Evolutionary conservation across 2,888 invertebrate species (phyloP).

Genomic region (Pilophorus perplexus): DNA sequence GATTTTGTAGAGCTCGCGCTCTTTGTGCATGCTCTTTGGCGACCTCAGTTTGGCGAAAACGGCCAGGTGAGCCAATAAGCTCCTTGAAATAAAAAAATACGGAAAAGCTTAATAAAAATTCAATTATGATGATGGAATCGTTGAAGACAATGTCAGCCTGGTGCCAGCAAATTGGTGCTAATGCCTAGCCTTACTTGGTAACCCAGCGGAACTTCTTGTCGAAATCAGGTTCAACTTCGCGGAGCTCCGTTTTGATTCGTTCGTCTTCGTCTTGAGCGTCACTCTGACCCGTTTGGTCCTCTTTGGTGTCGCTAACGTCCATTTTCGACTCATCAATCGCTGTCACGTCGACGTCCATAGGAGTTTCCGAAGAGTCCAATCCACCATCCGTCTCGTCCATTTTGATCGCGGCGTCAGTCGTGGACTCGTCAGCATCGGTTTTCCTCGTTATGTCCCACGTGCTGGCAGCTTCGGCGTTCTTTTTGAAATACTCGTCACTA

Average conservation of each 20-base stretch:
- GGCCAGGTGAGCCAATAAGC: constrained; percentile 66
- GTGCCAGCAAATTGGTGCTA: no score
- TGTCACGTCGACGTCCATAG: constrained; percentile 53
- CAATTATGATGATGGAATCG: no score
- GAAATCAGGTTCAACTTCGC: constrained; percentile 39
- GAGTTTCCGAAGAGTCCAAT: constrained; percentile 51
- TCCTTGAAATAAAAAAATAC: constrained; percentile 49
- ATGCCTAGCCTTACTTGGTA: constrained; percentile 47
- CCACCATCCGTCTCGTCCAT: neutral
- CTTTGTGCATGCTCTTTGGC: constrained; percentile 74
- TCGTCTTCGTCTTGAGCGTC: constrained; percentile 49
- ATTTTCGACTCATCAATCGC: constrained; percentile 48
- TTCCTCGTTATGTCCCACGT: constrained; percentile 58
- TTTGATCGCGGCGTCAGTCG: constrained; percentile 8
- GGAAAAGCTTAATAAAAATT: no score
- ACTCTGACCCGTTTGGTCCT: constrained; percentile 45
- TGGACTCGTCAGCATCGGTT: constrained; percentile 47
- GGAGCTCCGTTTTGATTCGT: constrained; percentile 42
- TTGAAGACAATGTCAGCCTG: no score
- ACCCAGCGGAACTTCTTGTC: constrained; percentile 40
- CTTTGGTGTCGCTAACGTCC: neutral
- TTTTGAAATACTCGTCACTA: constrained; percentile 61
- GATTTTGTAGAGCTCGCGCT: constrained; percentile 70
- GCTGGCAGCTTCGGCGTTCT: constrained; percentile 59
- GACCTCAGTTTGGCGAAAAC: constrained; percentile 77